Conservation (phyloP, 2,113 vertebrate genomes). For the Eublepharis macularius region DNA sequence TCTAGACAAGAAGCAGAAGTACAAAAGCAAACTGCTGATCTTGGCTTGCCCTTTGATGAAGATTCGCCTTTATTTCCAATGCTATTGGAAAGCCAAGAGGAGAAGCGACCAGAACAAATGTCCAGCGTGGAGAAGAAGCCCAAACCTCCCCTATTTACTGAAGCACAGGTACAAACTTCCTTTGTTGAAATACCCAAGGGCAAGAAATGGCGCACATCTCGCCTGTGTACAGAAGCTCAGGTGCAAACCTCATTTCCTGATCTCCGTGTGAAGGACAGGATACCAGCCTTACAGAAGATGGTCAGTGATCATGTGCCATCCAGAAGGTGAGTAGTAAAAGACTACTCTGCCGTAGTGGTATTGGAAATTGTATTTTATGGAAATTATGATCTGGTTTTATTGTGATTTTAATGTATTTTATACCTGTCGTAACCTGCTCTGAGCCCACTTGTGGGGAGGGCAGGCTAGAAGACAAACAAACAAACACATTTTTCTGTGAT, state of each 20-base stretch:
- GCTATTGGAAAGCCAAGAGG: not conserved
- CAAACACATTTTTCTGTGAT: no score
- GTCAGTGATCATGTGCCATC: not conserved
- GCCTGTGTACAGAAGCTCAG: not conserved
- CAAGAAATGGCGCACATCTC: not conserved
- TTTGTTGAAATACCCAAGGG: not conserved
- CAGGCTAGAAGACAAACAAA: no score
- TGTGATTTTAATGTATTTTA: no score
- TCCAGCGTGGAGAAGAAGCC: not conserved
- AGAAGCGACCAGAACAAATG: not conserved
- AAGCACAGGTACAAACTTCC: constrained; percentile 21
- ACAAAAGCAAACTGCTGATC: not conserved
- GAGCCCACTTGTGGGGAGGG: no score
- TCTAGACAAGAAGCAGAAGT: not conserved
- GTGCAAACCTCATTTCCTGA: not conserved
- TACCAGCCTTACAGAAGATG: not conserved
- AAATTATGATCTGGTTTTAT: no score
- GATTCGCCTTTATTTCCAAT: constrained; percentile 5
- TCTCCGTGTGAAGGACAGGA: constrained; percentile 11
- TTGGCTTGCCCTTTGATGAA: not conserved
- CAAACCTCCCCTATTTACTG: not conserved
- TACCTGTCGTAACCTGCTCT: no score
- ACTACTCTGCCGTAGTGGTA: not conserved
- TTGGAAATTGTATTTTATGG: no score
- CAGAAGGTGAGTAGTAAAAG: not conserved